phyloP scores from a whole-genome alignment of 1,140 invertebrate genomes.

The Heliconius congener region DNA sequence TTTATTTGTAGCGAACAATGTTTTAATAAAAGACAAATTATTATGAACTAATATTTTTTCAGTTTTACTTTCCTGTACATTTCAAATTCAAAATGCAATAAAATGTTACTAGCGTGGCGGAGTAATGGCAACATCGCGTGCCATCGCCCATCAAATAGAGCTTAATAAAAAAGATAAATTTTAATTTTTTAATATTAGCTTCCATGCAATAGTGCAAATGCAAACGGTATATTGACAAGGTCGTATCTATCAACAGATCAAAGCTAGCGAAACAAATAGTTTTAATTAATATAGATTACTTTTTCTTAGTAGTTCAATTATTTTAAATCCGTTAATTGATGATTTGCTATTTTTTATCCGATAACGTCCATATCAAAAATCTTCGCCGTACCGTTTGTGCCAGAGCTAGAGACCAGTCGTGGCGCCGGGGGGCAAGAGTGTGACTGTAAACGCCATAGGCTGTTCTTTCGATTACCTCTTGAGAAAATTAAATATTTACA shows the following conservation, averaged over 20 bases:
- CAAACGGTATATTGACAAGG: conserved; percentile 25
- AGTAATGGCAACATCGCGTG: conserved; percentile 30
- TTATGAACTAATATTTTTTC: not conserved
- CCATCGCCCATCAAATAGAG: conserved; percentile 11
- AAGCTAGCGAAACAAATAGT: conserved; percentile 3
- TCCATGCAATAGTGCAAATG: conserved; percentile 19
- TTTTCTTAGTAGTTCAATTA: conserved; percentile 9
- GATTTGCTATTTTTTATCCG: not conserved
- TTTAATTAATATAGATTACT: conserved; percentile 4
- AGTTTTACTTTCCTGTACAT: not conserved
- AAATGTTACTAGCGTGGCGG: conserved; percentile 5
- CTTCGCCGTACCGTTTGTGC: not conserved
- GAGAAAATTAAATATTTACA: no score
- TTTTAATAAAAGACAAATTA: conserved; percentile 5
- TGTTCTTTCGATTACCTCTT: no score
- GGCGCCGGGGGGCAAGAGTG: no score
- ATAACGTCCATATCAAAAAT: not conserved
- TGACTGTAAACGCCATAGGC: no score
- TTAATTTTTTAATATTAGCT: conserved; percentile 28
- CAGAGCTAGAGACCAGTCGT: no score
- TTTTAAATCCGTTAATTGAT: not conserved
- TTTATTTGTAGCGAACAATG: not conserved
- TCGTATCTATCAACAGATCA: conserved; percentile 18
- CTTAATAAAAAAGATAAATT: conserved; percentile 23
- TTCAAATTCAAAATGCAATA: conserved; percentile 5